Evolutionary conservation across 2,888 invertebrate genomes (phyloP).

Genomic region (Acleris holmiana): DNA sequence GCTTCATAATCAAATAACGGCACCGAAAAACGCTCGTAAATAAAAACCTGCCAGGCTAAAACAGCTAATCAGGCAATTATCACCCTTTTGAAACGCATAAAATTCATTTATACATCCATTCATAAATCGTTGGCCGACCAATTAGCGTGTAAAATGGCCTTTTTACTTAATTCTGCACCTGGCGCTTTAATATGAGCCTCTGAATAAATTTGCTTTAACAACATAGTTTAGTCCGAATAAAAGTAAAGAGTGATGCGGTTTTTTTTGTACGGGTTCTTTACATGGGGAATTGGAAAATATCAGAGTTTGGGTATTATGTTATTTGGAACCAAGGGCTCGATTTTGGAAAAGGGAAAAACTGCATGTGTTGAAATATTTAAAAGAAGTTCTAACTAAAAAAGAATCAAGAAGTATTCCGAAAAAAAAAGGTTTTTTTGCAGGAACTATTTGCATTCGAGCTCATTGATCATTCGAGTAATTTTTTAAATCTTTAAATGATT

Average conservation of each 20-base stretch:
- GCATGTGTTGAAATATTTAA: no score
- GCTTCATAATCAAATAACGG: slow-evolving; percentile 18
- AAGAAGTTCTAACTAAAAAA: no score
- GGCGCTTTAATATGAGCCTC: slow-evolving; percentile 15
- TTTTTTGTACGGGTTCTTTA: no score
- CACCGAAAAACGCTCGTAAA: slow-evolving; percentile 1
- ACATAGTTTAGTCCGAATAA: slow-evolving; percentile 14
- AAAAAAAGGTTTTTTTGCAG: no score
- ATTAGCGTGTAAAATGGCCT: slow-evolving; percentile 29
- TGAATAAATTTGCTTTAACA: slow-evolving; percentile 33
- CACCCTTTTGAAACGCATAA: slow-evolving; percentile 29
- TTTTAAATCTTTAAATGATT: no score
- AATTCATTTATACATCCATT: slow-evolving; percentile 29
- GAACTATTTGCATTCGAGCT: no score
- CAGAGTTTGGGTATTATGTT: no score
- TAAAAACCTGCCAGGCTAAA: slow-evolving; percentile 12
- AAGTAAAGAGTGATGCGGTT: not conserved
- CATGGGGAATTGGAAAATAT: no score
- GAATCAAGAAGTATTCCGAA: no score
- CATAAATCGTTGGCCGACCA: slow-evolving; percentile 32
- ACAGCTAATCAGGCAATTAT: slow-evolving; percentile 29
- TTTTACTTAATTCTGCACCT: slow-evolving; percentile 31
- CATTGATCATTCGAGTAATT: no score
- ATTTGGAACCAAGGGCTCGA: no score
- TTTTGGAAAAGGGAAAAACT: no score